A percentile compares a stretch with the other conserved stretches of the same genome.
These are phyloP conservation scores for Rhynchotus rufescens DNA, from an alignment of 2,797 vertebrate species.

Conservation along the genomic window DNA sequence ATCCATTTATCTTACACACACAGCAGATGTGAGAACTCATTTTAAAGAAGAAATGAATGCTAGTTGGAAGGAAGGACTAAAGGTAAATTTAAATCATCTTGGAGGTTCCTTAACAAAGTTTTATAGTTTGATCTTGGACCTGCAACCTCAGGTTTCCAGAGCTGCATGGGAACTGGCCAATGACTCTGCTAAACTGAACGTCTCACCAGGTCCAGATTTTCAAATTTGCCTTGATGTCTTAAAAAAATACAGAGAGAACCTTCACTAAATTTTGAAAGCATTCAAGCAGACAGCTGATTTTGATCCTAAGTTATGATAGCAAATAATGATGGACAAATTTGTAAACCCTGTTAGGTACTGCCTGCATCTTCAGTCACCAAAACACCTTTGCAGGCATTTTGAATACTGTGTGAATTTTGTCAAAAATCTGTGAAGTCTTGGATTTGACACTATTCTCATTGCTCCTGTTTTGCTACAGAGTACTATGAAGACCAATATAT, in stretches of 20 bases:
- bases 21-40: neutral
- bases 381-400: neutral
- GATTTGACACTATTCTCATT: neutral
- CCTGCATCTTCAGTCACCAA: neutral
- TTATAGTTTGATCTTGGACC: neutral
- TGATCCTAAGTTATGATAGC: neutral
- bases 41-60: neutral
- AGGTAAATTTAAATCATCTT: neutral
- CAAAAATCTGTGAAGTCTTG: accelerated
- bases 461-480: neutral
- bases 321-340: neutral
- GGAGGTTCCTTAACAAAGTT: neutral
- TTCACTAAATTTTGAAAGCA: neutral
- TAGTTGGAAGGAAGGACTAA: neutral
- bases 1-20: neutral
- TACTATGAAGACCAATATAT: neutral
- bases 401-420: neutral
- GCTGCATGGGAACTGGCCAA: neutral
- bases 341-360: neutral
- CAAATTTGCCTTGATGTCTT: neutral
- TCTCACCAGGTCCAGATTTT: neutral
- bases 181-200: neutral
- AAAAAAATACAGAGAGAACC: neutral
- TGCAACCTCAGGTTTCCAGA: neutral
- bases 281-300: neutral